phyloP scores from a whole-genome alignment of 2,113 vertebrate species.

The Kryptolebias marmoratus region DNA sequence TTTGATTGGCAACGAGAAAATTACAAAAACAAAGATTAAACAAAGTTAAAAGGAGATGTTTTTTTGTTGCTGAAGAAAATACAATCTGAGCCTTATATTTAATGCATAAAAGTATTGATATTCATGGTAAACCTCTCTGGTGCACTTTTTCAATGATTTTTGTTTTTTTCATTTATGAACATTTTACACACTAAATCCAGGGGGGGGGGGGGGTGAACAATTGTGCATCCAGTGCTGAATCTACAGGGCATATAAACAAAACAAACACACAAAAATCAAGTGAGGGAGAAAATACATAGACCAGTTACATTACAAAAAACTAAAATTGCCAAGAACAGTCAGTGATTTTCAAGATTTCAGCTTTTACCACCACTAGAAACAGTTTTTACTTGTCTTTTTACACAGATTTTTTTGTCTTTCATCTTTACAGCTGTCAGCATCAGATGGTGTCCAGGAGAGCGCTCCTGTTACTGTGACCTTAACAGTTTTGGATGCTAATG shows the following conservation, averaged over 20 bases:
- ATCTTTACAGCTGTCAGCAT: constrained; percentile 87
- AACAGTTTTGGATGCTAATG: constrained; percentile 93
- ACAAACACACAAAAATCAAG: neutral
- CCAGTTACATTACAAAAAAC: constrained; percentile 1
- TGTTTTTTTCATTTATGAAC: neutral
- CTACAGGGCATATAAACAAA: neutral
- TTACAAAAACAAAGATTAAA: neutral
- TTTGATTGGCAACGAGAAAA: neutral
- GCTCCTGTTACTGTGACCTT: constrained; percentile 87
- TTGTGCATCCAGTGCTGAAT: no score
- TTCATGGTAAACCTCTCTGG: neutral
- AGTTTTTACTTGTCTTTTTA: neutral
- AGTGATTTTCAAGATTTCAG: constrained; percentile 16
- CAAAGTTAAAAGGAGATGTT: neutral
- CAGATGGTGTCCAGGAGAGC: constrained; percentile 95
- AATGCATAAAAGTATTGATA: neutral
- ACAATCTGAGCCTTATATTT: neutral
- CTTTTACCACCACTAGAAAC: neutral
- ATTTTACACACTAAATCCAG: neutral
- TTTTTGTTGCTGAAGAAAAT: neutral
- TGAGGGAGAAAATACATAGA: neutral
- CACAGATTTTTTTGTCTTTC: neutral
- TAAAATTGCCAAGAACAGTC: constrained; percentile 30
- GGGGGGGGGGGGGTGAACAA: no score
- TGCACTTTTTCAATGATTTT: neutral